These are phyloP conservation scores for Miniopterus natalensis DNA, from an alignment of 2,113 vertebrate genomes.

Conservation along the genomic window DNA sequence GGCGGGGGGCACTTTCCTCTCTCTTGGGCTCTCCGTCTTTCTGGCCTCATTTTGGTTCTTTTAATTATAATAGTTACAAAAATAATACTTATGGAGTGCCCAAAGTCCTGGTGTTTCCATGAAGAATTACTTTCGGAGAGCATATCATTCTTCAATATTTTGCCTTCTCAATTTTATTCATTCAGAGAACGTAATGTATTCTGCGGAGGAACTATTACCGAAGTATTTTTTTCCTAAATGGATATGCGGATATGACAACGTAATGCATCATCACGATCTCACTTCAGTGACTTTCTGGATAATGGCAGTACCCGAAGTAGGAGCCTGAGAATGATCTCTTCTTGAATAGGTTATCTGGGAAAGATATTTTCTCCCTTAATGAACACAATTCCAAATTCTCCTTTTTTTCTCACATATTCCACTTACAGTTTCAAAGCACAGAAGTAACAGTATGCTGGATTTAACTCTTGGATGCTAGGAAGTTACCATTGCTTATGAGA, in stretches of 20 bases:
- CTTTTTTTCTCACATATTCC: neutral
- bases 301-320: conserved; percentile 35
- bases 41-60: conserved; percentile 28
- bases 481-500: neutral
- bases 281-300: conserved; percentile 64
- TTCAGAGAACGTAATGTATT: conserved; percentile 48
- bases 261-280: conserved; percentile 46
- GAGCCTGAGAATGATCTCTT: conserved; percentile 53
- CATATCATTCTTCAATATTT: conserved; percentile 58
- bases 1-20: neutral
- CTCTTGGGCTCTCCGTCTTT: neutral
- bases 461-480: conserved; percentile 13
- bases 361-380: conserved; percentile 55
- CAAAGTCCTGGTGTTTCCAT: conserved; percentile 33
- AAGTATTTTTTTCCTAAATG: conserved; percentile 54
- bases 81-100: conserved; percentile 51
- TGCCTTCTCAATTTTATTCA: conserved; percentile 53
- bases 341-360: conserved; percentile 52
- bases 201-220: conserved; percentile 45
- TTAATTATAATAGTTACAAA: conserved; percentile 51
- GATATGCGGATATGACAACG: neutral
- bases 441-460: neutral
- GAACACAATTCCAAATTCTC: conserved; percentile 40
- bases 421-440: conserved; percentile 4
- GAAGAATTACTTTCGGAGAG: conserved; percentile 56